These are phyloP conservation scores for Chrysocyon brachyurus DNA, from an alignment of 2,797 vertebrate genomes.

Conservation along the genomic window DNA sequence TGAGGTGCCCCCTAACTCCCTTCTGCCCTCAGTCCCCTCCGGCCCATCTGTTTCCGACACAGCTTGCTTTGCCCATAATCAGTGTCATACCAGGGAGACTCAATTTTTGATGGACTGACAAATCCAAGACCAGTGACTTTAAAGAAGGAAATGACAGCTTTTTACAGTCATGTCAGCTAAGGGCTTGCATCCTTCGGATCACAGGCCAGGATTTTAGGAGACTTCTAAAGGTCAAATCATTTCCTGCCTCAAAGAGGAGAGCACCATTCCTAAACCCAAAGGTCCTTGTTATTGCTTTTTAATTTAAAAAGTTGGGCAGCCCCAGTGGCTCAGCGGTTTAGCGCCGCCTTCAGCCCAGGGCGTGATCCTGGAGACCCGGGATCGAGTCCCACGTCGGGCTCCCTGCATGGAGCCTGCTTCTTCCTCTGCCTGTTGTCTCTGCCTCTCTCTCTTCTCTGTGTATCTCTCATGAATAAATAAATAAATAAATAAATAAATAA, in stretches of 20 bases:
- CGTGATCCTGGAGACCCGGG: too few species aligned
- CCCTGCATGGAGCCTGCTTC: too few species aligned
- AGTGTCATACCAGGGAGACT: not conserved
- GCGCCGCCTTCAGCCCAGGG: too few species aligned
- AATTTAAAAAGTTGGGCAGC: not conserved
- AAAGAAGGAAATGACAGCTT: not conserved
- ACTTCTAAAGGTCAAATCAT: not conserved
- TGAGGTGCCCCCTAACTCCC: too few species aligned
- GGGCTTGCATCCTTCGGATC: not conserved
- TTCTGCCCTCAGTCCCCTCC: not conserved
- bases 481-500: too few species aligned
- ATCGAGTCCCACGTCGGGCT: too few species aligned
- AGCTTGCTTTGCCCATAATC: not conserved
- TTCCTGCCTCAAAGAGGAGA: too few species aligned
- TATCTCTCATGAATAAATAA: too few species aligned
- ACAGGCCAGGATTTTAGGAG: not conserved
- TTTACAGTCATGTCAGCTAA: not conserved
- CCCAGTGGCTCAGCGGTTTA: too few species aligned
- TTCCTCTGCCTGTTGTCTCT: too few species aligned
- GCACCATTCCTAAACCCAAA: not conserved
- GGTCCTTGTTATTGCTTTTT: not conserved
- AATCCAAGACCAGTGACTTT: not conserved
- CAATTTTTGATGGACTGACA: not conserved
- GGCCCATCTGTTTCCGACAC: too few species aligned
- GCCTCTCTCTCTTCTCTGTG: too few species aligned